Base-by-base conservation (phyloP, 2,113 vertebrate genomes). In the Odontesthes bonariensis region DNA sequence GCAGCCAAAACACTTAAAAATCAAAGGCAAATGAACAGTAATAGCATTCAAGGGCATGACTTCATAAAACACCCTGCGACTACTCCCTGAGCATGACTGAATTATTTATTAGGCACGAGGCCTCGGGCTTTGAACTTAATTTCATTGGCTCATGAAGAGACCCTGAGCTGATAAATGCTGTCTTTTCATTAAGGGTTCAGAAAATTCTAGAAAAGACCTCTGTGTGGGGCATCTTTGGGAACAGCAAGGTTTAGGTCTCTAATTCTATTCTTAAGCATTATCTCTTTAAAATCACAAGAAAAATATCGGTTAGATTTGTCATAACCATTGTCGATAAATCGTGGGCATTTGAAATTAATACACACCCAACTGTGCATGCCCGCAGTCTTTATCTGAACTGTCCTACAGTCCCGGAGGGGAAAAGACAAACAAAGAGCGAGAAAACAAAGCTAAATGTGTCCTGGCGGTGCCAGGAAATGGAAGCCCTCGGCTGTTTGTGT, bases 391-490 rank as follows among this genome's bases (percentile, higher is more conserved):
- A 47, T 66, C 49, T 49, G 47, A 23, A 27, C 75, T 58, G 9
- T 13, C 31, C 16, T 5, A 75, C 61, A 0, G 8, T 27, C 20
- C 58, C 13, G 31, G 19, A 13, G 40, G 9, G 35, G 22, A 14
- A 49, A 33, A 32, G 35, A 0, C n/a, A n/a, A 40, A 56, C 63
- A 70, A 1, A 54, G 40, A 22, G 10, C 23, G 67, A 63, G 42
- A 56, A 75, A 74, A 81, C 83, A 81, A 81, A 78, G 83, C 75
- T 66, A 49, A 81, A 69, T 56, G 74, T 70, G 78, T 77, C 47
- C 35, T 6, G 0, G 33, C 0, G 10, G 71, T 57, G 71, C 62
- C 72, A 46, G 59, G 53, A 7, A 51, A 51, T 61, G 47, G 4
- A 27, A 82, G 74, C 46, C 73, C 1, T 62, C 44, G 62, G 68